Evolutionary conservation across 2,797 vertebrate species (phyloP).

Genomic region (Leuciscus waleckii): DNA sequence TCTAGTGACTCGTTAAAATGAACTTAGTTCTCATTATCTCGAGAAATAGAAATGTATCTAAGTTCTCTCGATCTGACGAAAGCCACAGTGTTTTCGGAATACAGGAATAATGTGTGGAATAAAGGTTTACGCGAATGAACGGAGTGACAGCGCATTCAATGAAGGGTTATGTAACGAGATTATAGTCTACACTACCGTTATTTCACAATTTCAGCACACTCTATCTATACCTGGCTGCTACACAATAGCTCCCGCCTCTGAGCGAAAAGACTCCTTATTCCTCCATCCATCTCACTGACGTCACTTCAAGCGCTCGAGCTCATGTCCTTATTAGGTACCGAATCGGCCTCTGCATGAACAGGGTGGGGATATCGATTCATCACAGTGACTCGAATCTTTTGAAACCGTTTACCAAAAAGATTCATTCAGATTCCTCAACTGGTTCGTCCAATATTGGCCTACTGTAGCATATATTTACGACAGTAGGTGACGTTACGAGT

Average conservation of each 20-base stretch:
- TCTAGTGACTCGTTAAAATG: not conserved
- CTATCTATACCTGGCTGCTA: slow-evolving; percentile 66
- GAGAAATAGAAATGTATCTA: not conserved
- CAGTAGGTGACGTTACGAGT: not conserved
- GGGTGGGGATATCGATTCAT: slow-evolving; percentile 38
- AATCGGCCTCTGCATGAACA: slow-evolving; percentile 21
- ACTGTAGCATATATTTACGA: not conserved
- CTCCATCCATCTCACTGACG: slow-evolving; percentile 59
- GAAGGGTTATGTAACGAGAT: slow-evolving; percentile 57
- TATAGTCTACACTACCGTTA: slow-evolving; percentile 39
- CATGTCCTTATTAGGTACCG: slow-evolving; percentile 75
- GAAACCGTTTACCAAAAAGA: not conserved
- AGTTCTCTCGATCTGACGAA: slow-evolving; percentile 19
- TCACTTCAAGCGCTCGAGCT: slow-evolving; percentile 60
- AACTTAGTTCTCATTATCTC: not conserved
- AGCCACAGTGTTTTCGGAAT: slow-evolving; percentile 73
- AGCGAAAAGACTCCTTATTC: slow-evolving; percentile 44
- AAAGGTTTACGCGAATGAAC: slow-evolving; percentile 64
- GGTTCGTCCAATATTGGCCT: too few relatives aligned
- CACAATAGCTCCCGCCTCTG: slow-evolving; percentile 61
- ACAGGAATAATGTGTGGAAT: slow-evolving; percentile 46
- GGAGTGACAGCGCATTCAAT: not conserved
- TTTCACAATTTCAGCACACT: slow-evolving; percentile 46
- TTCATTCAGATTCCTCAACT: not conserved
- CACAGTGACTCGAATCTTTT: slow-evolving; percentile 24